A percentile compares a stretch with the other conserved stretches of the same genome.
Evolutionary conservation across 2,888 invertebrate genomes (phyloP).

Genomic region (Polylopha cassiicola): DNA sequence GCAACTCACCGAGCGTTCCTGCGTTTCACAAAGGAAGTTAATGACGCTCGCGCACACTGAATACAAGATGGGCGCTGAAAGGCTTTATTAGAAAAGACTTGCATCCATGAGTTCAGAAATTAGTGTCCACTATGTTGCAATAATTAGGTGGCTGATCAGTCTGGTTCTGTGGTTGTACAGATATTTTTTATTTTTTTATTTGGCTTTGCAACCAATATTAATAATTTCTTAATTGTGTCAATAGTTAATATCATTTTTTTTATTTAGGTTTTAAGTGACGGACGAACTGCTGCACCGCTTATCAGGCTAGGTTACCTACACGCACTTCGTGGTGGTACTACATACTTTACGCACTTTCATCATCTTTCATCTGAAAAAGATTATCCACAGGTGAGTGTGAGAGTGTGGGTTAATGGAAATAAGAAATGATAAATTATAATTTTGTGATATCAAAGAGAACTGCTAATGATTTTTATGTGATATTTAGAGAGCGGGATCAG

Average conservation of each 20-base stretch:
- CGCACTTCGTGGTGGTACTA: constrained; percentile 85
- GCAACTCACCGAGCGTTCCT: constrained; percentile 52
- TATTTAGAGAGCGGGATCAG: constrained; percentile 85
- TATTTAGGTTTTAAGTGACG: constrained; percentile 87
- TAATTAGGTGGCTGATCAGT: constrained; percentile 8
- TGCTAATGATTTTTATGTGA: constrained; percentile 14
- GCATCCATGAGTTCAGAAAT: constrained; percentile 43
- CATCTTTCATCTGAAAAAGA: constrained; percentile 90
- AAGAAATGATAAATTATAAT: no score
- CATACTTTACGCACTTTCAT: constrained; percentile 92
- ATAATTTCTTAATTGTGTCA: neutral
- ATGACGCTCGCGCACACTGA: constrained; percentile 56
- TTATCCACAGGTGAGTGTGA: constrained; percentile 81
- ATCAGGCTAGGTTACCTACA: constrained; percentile 89
- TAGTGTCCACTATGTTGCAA: constrained; percentile 24
- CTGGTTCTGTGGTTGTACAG: neutral
- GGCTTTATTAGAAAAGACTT: constrained; percentile 55
- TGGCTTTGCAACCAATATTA: neutral
- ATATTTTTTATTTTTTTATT: neutral
- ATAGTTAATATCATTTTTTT: constrained; percentile 17
- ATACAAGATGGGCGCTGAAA: constrained; percentile 52
- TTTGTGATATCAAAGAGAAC: constrained; percentile 5
- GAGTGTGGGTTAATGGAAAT: neutral
- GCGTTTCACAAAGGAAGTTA: constrained; percentile 58
- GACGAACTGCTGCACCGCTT: constrained; percentile 91